Conservation (phyloP, 2,113 vertebrate species). For the Manacus vitellinus region DNA sequence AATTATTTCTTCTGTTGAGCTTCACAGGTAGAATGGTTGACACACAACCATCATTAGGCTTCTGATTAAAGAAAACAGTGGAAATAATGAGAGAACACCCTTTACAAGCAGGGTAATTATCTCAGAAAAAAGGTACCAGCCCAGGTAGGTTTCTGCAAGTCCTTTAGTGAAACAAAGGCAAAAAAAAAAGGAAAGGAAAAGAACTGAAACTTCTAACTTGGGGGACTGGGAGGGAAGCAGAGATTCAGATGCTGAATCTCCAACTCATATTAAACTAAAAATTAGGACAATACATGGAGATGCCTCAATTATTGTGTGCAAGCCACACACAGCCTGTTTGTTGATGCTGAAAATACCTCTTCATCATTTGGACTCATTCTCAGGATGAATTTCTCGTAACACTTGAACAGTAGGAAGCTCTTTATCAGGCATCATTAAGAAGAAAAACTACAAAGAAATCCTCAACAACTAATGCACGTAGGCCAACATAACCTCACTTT, state of each 20-base stretch:
- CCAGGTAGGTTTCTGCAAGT: neutral
- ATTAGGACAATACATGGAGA: too few species aligned
- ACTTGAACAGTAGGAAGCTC: neutral
- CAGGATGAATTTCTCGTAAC: neutral
- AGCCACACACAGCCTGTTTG: too few species aligned
- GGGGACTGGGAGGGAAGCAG: too few species aligned
- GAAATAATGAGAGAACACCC: neutral
- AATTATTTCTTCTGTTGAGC: accelerated
- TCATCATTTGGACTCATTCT: too few species aligned
- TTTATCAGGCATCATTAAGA: neutral
- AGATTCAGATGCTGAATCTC: too few species aligned
- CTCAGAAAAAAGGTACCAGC: neutral
- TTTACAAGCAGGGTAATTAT: accelerated
- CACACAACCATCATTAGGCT: accelerated
- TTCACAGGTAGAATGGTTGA: neutral
- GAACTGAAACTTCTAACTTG: neutral
- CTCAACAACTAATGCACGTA: neutral
- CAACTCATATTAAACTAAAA: too few species aligned
- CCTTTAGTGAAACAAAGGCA: neutral
- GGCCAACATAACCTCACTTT: neutral
- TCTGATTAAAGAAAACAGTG: neutral
- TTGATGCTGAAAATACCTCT: too few species aligned
- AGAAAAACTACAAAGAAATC: neutral
- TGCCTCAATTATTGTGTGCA: too few species aligned
- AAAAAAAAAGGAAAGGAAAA: neutral